phyloP scores from a whole-genome alignment of 1,140 invertebrate genomes.

The Pantala flavescens region DNA sequence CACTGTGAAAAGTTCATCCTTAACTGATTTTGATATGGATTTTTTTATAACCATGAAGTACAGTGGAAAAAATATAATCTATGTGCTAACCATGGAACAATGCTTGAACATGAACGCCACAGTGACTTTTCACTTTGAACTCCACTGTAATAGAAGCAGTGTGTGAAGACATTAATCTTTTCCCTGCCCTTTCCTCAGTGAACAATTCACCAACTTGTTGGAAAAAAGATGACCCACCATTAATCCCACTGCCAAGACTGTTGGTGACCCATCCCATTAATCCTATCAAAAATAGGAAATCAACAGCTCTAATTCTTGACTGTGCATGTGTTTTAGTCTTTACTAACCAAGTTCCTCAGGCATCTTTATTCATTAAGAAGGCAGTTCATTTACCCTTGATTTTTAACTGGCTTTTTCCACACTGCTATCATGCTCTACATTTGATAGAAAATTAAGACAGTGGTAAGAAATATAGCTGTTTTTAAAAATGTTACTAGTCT shows the following conservation, averaged over 20 bases:
- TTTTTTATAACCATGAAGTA: not conserved
- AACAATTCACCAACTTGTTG: not conserved
- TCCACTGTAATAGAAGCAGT: not conserved
- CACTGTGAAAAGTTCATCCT: not conserved
- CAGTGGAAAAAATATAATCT: not conserved
- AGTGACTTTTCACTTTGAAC: not conserved
- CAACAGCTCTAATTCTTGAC: not conserved
- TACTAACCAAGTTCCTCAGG: not conserved
- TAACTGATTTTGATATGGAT: not conserved
- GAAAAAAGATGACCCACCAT: not conserved
- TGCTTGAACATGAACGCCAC: not conserved
- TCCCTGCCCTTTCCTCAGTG: not conserved
- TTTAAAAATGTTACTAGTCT: not conserved
- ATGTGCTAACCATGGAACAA: not conserved
- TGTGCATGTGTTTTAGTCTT: not conserved
- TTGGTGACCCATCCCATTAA: not conserved
- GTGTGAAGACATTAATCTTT: not conserved
- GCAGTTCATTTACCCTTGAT: constrained; percentile 1
- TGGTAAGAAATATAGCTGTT: not conserved
- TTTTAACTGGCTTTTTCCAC: not conserved
- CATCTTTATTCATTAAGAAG: not conserved
- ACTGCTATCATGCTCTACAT: not conserved
- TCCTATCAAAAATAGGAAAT: not conserved
- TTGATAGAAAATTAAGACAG: not conserved
- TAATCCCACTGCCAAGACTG: not conserved